Evolutionary conservation across 92 coral and sea anemone species (phyloP), one percentile per base, ranked within the genome.

Genomic region (Epizoanthus illoricatus): DNA sequence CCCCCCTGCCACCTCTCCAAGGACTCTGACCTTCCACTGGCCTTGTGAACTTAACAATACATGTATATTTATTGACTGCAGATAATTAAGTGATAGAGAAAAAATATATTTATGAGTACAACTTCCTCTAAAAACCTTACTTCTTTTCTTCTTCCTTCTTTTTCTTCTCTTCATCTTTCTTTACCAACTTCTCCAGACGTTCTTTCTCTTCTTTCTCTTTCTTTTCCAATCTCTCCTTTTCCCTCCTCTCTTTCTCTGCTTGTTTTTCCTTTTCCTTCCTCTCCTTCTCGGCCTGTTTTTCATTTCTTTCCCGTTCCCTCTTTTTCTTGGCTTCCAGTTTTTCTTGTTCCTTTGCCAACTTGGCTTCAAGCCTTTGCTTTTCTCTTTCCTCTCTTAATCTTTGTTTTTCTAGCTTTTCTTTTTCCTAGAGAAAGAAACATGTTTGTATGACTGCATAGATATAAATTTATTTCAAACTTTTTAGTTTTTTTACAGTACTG

Each of bases 141-240:
- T 85, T 69, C 92, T 97, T 52, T 87, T 94, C 17, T 94, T 96
- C 73, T 80, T 88, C 81, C 92, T 92, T 54, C 87, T 69, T 75
- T 52, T 88, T 73, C 69, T 54, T 88, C 84, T 94, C 97, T 58
- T 88, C 97, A 42, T 94, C 98, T 55, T 79, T 90, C 71, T 89
- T 90, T 57, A 86, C 93, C 84, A 88, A 76, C 76, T 80, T 92
- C 68, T 92, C 97, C 41, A 76, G 86, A 67, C 83, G 86, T 84
- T 94, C 97, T 64, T 88, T 97, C 66, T 94, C 98, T 67, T 79
- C 89, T 68, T 87, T 90, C 49, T 89, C 93, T 71, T 89, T 85
- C 80, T 83, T 92, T 63, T 92, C 97, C 52, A 72, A 82, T 64
- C 86, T 87, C 61, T 94, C 97, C 76, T 87, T 90, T 73, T 94